Conservation (phyloP, 2,113 vertebrate species). For the Percopsis transmontana region DNA sequence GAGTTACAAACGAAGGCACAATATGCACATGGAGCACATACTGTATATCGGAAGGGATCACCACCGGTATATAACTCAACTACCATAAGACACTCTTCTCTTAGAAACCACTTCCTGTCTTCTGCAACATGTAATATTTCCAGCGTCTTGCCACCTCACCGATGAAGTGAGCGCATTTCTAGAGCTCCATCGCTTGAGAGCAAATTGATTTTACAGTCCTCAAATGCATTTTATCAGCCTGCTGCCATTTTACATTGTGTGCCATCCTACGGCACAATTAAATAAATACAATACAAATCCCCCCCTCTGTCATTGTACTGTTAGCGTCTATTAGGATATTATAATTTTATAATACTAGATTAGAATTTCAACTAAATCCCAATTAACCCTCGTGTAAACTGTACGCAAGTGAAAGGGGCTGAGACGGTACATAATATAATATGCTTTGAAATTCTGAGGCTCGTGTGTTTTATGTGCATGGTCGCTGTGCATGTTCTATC, state of each 20-base stretch:
- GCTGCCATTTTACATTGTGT: slow-evolving; percentile 11
- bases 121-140: neutral
- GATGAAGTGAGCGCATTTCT: slow-evolving; percentile 16
- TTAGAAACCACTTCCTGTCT: neutral
- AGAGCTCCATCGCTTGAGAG: slow-evolving; percentile 6
- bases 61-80: neutral
- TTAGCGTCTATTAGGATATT: slow-evolving; percentile 3
- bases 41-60: too few species aligned
- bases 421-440: too few species aligned
- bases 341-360: slow-evolving; percentile 4
- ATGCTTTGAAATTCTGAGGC: too few species aligned
- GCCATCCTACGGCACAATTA: slow-evolving; percentile 11
- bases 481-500: too few species aligned
- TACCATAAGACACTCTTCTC: too few species aligned
- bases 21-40: too few species aligned
- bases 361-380: slow-evolving; percentile 41
- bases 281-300: slow-evolving; percentile 1
- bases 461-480: too few species aligned
- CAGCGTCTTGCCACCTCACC: neutral
- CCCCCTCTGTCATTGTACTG: slow-evolving; percentile 8
- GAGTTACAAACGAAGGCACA: too few species aligned
- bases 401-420: neutral
- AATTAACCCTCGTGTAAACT: slow-evolving; percentile 22
- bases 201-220: slow-evolving; percentile 24
- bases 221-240: neutral